phyloP scores from a whole-genome alignment of 1,140 invertebrate genomes.

The Diorhabda carinulata region DNA sequence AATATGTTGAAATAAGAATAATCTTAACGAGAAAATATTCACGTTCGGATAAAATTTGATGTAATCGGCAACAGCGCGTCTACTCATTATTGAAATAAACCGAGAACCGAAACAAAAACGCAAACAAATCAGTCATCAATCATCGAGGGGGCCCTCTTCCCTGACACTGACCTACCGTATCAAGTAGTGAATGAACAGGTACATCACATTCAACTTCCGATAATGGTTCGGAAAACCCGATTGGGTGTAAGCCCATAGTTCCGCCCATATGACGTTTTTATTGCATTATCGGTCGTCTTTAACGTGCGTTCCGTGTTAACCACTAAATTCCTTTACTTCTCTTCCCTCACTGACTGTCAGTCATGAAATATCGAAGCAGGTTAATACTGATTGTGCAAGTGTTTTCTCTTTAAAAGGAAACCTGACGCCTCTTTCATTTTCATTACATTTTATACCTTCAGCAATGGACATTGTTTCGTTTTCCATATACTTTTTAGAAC shows the following conservation, averaged over 20 bases:
- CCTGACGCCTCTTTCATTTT: no score
- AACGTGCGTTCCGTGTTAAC: slow-evolving; percentile 28
- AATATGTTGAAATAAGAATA: no score
- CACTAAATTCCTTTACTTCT: slow-evolving; percentile 19
- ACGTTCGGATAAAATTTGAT: no score
- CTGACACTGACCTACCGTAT: slow-evolving; percentile 28
- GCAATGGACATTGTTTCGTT: no score
- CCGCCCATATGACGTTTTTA: slow-evolving; percentile 38
- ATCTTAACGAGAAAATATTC: no score
- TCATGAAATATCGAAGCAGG: no score
- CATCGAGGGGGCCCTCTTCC: slow-evolving; percentile 25
- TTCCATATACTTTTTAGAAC: no score
- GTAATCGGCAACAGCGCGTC: slow-evolving; percentile 9
- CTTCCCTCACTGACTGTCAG: no score
- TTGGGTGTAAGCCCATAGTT: slow-evolving; percentile 33
- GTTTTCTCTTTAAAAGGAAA: no score
- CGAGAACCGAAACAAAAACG: slow-evolving; percentile 10
- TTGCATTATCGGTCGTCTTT: slow-evolving; percentile 33
- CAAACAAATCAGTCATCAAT: slow-evolving; percentile 26
- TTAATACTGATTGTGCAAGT: no score
- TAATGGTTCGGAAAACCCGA: slow-evolving; percentile 26
- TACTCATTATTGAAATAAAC: not conserved
- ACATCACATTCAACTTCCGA: slow-evolving; percentile 35
- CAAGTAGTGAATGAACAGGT: slow-evolving; percentile 22
- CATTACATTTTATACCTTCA: no score